Evolutionary conservation across 2,797 vertebrate genomes (phyloP).

Genomic region (Borostomias antarcticus): DNA sequence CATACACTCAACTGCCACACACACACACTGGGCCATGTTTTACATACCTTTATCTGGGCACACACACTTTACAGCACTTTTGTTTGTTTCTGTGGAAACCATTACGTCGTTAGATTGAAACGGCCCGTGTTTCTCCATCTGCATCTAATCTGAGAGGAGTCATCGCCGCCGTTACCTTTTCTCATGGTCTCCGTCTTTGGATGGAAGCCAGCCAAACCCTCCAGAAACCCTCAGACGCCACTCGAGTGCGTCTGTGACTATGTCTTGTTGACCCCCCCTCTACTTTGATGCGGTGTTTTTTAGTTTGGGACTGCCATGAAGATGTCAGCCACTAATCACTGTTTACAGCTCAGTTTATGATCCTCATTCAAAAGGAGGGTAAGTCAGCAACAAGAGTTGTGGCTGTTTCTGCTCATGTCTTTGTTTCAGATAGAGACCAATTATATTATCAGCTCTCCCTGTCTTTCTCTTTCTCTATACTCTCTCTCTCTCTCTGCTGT

Average conservation of each 20-base stretch:
- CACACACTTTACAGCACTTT: too few relatives aligned
- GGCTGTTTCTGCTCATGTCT: constrained; percentile 9
- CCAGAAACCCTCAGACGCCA: not conserved
- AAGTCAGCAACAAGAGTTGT: constrained; percentile 24
- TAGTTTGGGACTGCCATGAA: not conserved
- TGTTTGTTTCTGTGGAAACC: too few relatives aligned
- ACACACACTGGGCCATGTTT: not conserved
- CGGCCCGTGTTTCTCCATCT: not conserved
- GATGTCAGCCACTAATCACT: constrained; percentile 16
- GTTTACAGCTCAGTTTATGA: constrained; percentile 36
- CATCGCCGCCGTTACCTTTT: not conserved
- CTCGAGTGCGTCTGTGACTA: not conserved
- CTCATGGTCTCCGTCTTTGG: not conserved
- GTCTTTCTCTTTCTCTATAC: not conserved
- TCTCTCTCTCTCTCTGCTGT: constrained; percentile 5
- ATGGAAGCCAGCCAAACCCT: too few relatives aligned
- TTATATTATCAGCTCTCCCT: constrained; percentile 29
- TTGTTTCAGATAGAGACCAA: constrained; percentile 4
- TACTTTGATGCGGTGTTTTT: constrained; percentile 19
- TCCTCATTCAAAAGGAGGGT: constrained; percentile 29
- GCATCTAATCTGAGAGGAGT: not conserved
- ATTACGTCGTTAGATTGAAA: too few relatives aligned
- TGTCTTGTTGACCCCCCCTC: not conserved
- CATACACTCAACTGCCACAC: too few relatives aligned
- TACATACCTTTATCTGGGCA: too few relatives aligned